Conservation (phyloP, 2,113 vertebrate species). For the Gasterosteus nipponicus region DNA sequence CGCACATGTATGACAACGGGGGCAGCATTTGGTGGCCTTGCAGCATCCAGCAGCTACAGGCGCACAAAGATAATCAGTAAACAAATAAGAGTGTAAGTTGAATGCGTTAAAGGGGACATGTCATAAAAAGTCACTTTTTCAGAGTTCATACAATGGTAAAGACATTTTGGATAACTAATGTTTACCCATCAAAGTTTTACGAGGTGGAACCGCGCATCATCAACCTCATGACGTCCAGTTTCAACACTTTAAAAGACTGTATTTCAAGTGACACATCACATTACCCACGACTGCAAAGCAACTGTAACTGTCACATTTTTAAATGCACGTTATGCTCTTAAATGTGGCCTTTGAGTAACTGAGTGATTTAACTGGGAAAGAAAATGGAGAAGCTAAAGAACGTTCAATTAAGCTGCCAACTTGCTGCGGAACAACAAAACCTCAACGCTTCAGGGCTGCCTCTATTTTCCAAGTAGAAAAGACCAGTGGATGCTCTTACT, state of each 20-base stretch:
- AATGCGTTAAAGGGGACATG: no score
- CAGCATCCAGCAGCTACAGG: not conserved
- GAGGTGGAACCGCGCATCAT: not conserved
- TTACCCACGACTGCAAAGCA: no score
- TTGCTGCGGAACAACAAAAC: not conserved
- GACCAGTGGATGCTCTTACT: not conserved
- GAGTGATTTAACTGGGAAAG: not conserved
- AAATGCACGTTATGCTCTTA: conserved; percentile 9
- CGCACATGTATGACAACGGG: conserved; percentile 1
- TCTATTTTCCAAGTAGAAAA: not conserved
- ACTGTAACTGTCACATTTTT: not conserved
- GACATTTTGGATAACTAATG: not conserved
- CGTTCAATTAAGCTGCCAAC: not conserved
- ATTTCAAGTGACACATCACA: conserved; percentile 16
- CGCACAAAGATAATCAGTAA: not conserved
- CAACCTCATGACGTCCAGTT: not conserved
- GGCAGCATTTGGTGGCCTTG: not conserved
- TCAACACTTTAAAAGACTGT: not conserved
- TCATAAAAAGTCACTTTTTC: no score
- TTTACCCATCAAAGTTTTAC: not conserved
- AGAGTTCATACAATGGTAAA: not conserved
- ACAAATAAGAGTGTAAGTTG: not conserved
- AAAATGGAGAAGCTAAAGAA: not conserved
- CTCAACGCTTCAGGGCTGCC: not conserved
- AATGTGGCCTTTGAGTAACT: conserved; percentile 1